Evolutionary conservation across 2,797 vertebrate genomes (phyloP).

Genomic region (Diplodus sargus): DNA sequence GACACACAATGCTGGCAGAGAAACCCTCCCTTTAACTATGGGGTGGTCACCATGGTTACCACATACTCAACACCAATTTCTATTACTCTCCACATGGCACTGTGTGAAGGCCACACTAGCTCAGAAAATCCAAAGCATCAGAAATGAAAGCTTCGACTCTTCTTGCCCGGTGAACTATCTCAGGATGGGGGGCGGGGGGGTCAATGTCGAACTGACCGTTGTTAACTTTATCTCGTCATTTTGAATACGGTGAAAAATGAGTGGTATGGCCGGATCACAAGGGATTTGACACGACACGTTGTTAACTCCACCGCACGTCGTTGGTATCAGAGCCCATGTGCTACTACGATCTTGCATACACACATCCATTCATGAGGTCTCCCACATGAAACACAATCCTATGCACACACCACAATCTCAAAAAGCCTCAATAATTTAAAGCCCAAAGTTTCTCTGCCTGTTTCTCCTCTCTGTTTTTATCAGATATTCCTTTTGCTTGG

Average conservation of each 20-base stretch:
- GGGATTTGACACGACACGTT: slow-evolving; percentile 23
- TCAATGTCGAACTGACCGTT: slow-evolving; percentile 44
- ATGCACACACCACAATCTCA: slow-evolving; percentile 57
- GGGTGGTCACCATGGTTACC: slow-evolving; percentile 79
- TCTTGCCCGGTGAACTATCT: slow-evolving; percentile 27
- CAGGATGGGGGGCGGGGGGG: slow-evolving; percentile 16
- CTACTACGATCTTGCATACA: slow-evolving; percentile 19
- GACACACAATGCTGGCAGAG: slow-evolving; percentile 73
- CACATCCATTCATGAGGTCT: slow-evolving; percentile 39
- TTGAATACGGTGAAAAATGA: slow-evolving; percentile 12
- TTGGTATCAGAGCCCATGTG: slow-evolving; percentile 16
- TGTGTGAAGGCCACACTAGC: slow-evolving; percentile 72
- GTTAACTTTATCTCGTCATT: slow-evolving; percentile 46
- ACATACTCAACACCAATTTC: slow-evolving; percentile 68
- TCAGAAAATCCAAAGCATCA: slow-evolving; percentile 68
- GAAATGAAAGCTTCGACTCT: slow-evolving; percentile 65
- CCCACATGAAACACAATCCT: slow-evolving; percentile 49
- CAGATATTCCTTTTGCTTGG: slow-evolving; percentile 82
- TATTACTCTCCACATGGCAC: slow-evolving; percentile 63
- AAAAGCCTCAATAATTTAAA: slow-evolving; percentile 78
- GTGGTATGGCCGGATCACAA: slow-evolving; percentile 10
- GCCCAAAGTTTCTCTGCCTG: slow-evolving; percentile 67
- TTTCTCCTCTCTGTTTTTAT: slow-evolving; percentile 76
- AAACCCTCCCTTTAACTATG: slow-evolving; percentile 64
- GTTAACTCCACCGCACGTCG: slow-evolving; percentile 10